Percentiles rank a stretch among this genome's conserved stretches.
Conservation (phyloP, 2,797 vertebrate species). For the Amniataba percoides region DNA sequence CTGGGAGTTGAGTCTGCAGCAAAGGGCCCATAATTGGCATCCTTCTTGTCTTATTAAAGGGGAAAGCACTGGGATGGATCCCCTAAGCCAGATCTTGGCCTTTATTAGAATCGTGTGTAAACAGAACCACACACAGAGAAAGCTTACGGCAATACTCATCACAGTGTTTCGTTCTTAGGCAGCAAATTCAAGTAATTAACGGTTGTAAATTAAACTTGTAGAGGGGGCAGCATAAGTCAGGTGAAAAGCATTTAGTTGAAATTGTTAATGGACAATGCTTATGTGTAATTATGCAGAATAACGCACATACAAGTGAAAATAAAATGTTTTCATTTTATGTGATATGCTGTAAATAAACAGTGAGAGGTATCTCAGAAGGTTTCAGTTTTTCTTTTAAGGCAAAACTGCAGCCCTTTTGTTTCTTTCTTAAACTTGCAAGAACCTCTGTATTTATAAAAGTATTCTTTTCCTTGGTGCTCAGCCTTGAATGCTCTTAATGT, state of each 20-base stretch:
- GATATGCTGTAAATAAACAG: neutral
- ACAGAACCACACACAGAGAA: slow-evolving; percentile 63
- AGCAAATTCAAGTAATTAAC: slow-evolving; percentile 52
- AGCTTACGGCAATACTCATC: slow-evolving; percentile 44
- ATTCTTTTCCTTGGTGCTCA: slow-evolving; percentile 25
- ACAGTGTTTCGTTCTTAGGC: slow-evolving; percentile 32
- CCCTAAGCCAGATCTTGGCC: slow-evolving; percentile 60
- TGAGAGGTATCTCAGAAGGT: neutral
- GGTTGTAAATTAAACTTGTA: slow-evolving; percentile 15
- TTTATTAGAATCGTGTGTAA: slow-evolving; percentile 76
- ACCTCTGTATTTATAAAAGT: slow-evolving; percentile 14
- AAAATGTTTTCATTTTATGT: neutral
- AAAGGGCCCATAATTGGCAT: slow-evolving; percentile 86
- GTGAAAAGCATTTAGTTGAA: neutral
- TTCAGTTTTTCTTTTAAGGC: neutral
- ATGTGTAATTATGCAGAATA: neutral
- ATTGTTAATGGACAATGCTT: neutral
- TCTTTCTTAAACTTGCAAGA: slow-evolving; percentile 10
- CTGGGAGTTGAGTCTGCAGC: slow-evolving; percentile 80
- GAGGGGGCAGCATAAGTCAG: neutral
- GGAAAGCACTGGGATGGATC: slow-evolving; percentile 76
- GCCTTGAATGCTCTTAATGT: slow-evolving; percentile 52
- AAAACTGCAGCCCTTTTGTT: neutral
- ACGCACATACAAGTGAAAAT: neutral
- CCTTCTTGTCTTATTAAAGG: slow-evolving; percentile 88